phyloP scores from a whole-genome alignment of 2,113 vertebrate genomes.

The Dolichotis patagonum region DNA sequence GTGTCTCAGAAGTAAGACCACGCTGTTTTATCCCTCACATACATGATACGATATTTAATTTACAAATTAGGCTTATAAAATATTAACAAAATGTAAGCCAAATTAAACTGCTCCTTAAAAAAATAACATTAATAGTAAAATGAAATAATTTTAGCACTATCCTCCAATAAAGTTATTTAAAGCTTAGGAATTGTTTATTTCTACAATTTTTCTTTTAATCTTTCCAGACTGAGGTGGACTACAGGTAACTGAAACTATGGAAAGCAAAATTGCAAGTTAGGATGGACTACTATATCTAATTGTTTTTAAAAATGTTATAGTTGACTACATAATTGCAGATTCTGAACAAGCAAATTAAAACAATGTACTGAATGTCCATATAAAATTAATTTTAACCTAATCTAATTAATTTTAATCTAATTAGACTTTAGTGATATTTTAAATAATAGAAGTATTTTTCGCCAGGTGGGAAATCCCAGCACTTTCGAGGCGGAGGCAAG shows the following conservation, averaged over 20 bases:
- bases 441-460: conserved; percentile 18
- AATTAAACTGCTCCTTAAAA: neutral
- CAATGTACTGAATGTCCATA: neutral
- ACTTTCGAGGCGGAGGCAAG: neutral
- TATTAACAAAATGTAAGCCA: neutral
- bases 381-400: neutral
- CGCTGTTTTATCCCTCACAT: neutral
- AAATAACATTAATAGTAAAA: neutral
- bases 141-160: neutral
- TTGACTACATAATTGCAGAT: neutral
- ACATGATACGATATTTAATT: neutral
- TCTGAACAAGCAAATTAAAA: neutral
- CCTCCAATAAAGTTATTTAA: neutral
- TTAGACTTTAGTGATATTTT: conserved; percentile 23
- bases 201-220: neutral
- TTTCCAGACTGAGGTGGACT: neutral
- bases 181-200: neutral
- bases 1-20: neutral
- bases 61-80: neutral
- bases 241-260: neutral
- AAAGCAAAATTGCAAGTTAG: neutral
- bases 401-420: neutral
- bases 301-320: neutral
- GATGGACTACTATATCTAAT: neutral
- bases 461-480: neutral